Base-by-base conservation (phyloP, 1,140 invertebrate genomes). In the Gryllus bimaculatus region DNA sequence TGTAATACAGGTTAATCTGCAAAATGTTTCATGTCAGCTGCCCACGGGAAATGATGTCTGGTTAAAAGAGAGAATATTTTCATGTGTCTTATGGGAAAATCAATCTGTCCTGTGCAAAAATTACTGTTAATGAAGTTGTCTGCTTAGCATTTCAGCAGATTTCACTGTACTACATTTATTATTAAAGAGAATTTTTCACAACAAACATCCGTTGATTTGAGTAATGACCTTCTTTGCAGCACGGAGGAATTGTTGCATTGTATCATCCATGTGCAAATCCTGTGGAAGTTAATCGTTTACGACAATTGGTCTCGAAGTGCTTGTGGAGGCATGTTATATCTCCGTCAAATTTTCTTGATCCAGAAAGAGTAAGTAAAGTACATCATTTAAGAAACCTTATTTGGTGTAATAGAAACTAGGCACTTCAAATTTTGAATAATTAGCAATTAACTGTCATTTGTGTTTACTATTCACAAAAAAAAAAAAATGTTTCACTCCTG, bases 251-350 rank as follows among this genome's bases (percentile, higher is more conserved):
- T 73, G 93, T 95, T 0, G 92, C 96, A 89, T 85, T 97, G 10
- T 96, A 96, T 84, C 94, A 97, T 88, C 95, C 95, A 3, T 97
- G 95, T 87, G 92, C 93, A 10, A 89, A 94, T 86, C 87, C 86
- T 2, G 80, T 86, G 8, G 89, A 94, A 86, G 89, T 96, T 0
- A 83, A 90, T 54, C 81, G 86, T 75, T 85, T 96, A 79, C 90
- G 88, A 83, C 84, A 86, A 74, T 80, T 95, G 4, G 90, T 96
- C 0, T 89, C 83, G 47, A 85, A 86, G 4, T 97, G 95, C 85
- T 83, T 96, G 0, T 90, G 92, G 81, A 89, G 93, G 78, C 93
- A 97, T 84, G 85, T 97, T 0, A 95, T 97, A 77, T 93, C 93
- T 8, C 92, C 95, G 0, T 92, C 91, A 79, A 90, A 87, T 81